phyloP scores from a whole-genome alignment of 2,113 vertebrate species.

The Macrotis lagotis region DNA sequence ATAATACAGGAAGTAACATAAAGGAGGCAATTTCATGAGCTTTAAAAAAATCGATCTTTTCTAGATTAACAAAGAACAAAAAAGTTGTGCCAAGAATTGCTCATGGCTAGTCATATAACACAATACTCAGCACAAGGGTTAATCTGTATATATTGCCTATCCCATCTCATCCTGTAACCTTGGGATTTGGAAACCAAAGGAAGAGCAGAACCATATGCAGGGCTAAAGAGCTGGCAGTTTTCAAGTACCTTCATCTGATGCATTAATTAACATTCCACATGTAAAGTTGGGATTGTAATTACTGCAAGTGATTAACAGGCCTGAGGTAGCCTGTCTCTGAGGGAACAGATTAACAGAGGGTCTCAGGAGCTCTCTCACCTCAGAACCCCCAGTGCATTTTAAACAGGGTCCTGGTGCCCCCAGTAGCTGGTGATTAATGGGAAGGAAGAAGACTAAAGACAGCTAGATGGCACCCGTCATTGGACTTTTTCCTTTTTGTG shows the following conservation, averaged over 20 bases:
- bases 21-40: fast-evolving
- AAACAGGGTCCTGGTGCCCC: slow-evolving; percentile 79
- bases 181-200: background rate
- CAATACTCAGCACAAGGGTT: fast-evolving
- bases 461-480: slow-evolving; percentile 69
- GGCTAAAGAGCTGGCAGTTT: background rate
- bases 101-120: background rate
- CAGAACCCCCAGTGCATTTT: slow-evolving; percentile 82
- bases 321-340: slow-evolving; percentile 83
- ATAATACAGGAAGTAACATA: fast-evolving
- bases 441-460: slow-evolving; percentile 70
- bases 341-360: slow-evolving; percentile 86
- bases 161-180: background rate
- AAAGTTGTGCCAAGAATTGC: fast-evolving
- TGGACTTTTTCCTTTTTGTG: slow-evolving; percentile 39
- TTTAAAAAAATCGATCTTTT: background rate
- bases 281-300: slow-evolving; percentile 86
- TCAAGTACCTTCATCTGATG: background rate
- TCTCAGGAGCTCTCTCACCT: slow-evolving; percentile 80
- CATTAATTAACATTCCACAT: slow-evolving; percentile 85
- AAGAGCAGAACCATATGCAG: background rate
- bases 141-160: background rate
- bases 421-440: slow-evolving; percentile 82
- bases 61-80: background rate
- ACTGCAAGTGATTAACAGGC: slow-evolving; percentile 89